Conservation (phyloP, 2,888 invertebrate genomes). For the Metellina segmentata region DNA sequence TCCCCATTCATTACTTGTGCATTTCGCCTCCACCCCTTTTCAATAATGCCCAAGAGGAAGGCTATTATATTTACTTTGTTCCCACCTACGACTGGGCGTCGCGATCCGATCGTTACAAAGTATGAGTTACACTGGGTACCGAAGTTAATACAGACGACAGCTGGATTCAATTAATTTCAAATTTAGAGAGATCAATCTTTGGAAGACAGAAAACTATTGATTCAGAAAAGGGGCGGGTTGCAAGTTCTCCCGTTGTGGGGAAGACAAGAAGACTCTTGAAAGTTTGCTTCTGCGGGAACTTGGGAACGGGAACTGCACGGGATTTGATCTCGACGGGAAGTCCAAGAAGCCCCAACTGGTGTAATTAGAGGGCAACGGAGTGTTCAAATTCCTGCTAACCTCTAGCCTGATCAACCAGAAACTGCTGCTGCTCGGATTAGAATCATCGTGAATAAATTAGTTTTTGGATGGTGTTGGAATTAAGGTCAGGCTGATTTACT, state of each 20-base stretch:
- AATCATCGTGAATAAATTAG: neutral
- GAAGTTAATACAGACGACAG: slow-evolving; percentile 67
- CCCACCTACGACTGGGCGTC: slow-evolving; percentile 35
- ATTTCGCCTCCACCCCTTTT: slow-evolving; percentile 21
- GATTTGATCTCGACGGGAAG: neutral
- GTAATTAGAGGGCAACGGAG: neutral
- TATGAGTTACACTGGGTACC: slow-evolving; percentile 32
- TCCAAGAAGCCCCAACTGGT: neutral
- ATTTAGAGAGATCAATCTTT: slow-evolving; percentile 69
- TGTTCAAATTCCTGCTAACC: neutral
- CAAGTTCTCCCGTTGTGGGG: neutral
- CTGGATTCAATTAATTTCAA: slow-evolving; percentile 70
- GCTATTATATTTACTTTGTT: slow-evolving; percentile 55
- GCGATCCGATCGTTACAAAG: slow-evolving; percentile 28
- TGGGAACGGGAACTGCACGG: neutral
- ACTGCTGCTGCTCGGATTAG: neutral
- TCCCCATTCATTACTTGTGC: slow-evolving; percentile 28
- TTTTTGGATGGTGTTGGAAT: neutral
- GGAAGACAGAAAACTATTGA: slow-evolving; percentile 59
- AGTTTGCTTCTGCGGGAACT: neutral
- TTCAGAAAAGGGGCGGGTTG: slow-evolving; percentile 16
- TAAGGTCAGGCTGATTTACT: neutral
- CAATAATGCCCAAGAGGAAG: slow-evolving; percentile 41
- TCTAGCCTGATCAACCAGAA: neutral
- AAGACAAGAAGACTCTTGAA: neutral